Evolutionary conservation across 2,113 vertebrate genomes (phyloP).

Genomic region (Sturnus vulgaris): DNA sequence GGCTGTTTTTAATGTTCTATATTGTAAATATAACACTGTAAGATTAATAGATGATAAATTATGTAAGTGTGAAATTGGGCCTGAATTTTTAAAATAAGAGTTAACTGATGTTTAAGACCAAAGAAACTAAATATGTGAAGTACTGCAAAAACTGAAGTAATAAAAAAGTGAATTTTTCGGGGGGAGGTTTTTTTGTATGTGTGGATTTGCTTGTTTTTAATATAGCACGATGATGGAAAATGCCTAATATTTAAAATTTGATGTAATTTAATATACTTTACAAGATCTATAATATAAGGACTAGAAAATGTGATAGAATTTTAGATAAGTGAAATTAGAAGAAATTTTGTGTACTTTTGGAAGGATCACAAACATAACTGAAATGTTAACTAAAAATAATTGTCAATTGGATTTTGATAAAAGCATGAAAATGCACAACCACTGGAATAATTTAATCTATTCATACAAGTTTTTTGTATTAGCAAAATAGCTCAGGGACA

Average conservation of each 20-base stretch:
- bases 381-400: neutral
- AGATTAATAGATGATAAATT: neutral
- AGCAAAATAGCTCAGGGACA: neutral
- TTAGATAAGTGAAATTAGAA: neutral
- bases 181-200: rapidly evolving
- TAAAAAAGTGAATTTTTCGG: rapidly evolving
- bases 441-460: neutral
- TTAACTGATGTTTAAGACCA: neutral
- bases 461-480: neutral
- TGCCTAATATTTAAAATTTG: neutral
- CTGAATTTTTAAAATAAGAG: neutral
- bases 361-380: neutral
- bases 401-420: neutral
- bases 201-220: neutral
- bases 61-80: neutral
- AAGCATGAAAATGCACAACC: neutral
- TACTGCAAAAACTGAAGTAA: neutral
- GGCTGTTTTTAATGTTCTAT: neutral
- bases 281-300: neutral
- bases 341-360: neutral
- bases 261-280: neutral
- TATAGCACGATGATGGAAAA: rapidly evolving
- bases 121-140: neutral
- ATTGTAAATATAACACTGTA: neutral
- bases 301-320: neutral